A percentile compares a stretch with the other conserved stretches of the same genome.
Evolutionary conservation across 2,888 invertebrate species (phyloP).

Genomic region (Melinaea menophilus): DNA sequence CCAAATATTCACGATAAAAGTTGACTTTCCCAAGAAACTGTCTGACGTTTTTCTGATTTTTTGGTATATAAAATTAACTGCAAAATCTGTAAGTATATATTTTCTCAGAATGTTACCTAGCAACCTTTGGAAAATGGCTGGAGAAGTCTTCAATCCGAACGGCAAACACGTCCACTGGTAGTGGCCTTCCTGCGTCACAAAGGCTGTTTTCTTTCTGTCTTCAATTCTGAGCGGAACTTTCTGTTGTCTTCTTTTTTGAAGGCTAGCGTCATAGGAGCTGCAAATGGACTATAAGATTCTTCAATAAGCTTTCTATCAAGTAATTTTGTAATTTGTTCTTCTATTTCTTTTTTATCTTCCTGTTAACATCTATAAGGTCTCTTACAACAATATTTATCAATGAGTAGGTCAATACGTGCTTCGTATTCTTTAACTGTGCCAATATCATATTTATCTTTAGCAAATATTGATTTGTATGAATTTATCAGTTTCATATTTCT

Average conservation of each 20-base stretch:
- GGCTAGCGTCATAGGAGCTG: slow-evolving; percentile 28
- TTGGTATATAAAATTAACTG: slow-evolving; percentile 21
- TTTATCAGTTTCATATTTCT: slow-evolving; percentile 15
- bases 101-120: slow-evolving; percentile 13
- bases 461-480: slow-evolving; percentile 25
- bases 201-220: slow-evolving; percentile 40
- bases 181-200: slow-evolving; percentile 6
- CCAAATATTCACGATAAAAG: too few relatives aligned
- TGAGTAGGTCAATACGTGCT: slow-evolving; percentile 29
- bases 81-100: slow-evolving; percentile 17
- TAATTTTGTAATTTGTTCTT: slow-evolving; percentile 30
- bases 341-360: slow-evolving; percentile 35
- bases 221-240: slow-evolving; percentile 41
- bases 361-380: slow-evolving; percentile 31
- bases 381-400: slow-evolving; percentile 33
- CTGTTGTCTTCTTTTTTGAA: slow-evolving; percentile 31
- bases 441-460: slow-evolving; percentile 30
- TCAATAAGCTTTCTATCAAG: slow-evolving; percentile 31
- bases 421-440: slow-evolving; percentile 25
- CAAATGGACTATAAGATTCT: slow-evolving; percentile 36
- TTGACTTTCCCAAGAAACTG: too few relatives aligned
- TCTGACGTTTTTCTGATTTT: too few relatives aligned
- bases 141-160: background rate
- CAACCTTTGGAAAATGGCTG: background rate
- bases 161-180: background rate